Percentiles rank a stretch among this genome's conserved stretches.
Evolutionary conservation across 2,113 vertebrate species (phyloP).

Genomic region (Monopterus albus): DNA sequence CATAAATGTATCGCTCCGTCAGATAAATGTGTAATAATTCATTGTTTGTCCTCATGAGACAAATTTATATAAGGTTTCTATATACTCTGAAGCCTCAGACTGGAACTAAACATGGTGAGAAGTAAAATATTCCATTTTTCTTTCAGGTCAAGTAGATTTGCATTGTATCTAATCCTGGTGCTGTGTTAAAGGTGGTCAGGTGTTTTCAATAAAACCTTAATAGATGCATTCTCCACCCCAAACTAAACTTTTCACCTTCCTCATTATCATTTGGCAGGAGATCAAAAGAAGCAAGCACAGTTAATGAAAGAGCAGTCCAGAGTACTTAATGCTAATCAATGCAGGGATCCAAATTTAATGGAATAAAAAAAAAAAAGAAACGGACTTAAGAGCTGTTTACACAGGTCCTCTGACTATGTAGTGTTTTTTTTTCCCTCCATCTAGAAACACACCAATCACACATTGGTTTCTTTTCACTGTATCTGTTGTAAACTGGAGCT

Average conservation of each 20-base stretch:
- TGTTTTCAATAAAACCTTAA: conserved; percentile 48
- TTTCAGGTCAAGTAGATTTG: conserved; percentile 53
- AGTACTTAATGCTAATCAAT: conserved; percentile 29
- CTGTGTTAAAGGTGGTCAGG: no score
- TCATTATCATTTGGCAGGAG: conserved; percentile 32
- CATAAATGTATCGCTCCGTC: conserved; percentile 19
- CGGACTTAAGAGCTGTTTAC: background rate
- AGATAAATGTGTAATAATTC: conserved; percentile 54
- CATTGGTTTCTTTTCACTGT: background rate
- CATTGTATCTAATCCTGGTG: conserved; percentile 12
- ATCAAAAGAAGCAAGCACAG: conserved; percentile 52
- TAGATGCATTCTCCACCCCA: conserved; percentile 52
- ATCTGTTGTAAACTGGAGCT: background rate
- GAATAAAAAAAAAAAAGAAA: background rate
- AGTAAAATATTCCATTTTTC: conserved; percentile 40
- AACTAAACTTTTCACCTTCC: conserved; percentile 62
- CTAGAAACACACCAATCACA: background rate
- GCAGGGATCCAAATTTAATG: conserved; percentile 3
- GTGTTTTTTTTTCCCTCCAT: background rate
- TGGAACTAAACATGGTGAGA: conserved; percentile 28
- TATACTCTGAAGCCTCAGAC: conserved; percentile 28
- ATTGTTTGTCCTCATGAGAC: conserved; percentile 46
- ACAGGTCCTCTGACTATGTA: background rate
- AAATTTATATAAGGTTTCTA: conserved; percentile 34
- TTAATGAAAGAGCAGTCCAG: conserved; percentile 36